phyloP scores from a whole-genome alignment of 2,113 vertebrate genomes.

The Melanerpes formicivorus region DNA sequence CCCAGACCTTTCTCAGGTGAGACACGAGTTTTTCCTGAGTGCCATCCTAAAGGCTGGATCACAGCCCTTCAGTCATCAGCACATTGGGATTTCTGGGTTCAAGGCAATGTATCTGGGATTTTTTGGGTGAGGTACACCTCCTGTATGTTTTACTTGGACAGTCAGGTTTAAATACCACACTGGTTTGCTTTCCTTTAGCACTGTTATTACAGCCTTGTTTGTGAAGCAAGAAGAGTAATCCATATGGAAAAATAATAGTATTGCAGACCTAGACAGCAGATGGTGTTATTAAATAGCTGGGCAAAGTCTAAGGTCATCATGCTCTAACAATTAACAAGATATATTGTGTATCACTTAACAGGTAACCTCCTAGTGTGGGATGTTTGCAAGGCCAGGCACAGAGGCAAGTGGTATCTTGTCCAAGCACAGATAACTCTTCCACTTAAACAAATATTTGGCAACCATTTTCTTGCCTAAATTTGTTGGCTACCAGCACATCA shows the following conservation, averaged over 20 bases:
- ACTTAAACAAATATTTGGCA: conserved; percentile 54
- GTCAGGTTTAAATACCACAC: conserved; percentile 29
- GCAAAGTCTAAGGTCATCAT: conserved; percentile 72
- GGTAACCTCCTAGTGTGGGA: conserved; percentile 53
- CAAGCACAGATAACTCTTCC: conserved; percentile 16
- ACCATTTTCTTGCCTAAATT: conserved; percentile 51
- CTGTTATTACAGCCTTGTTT: conserved; percentile 53
- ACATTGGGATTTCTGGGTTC: not conserved
- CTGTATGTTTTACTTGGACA: conserved; percentile 11
- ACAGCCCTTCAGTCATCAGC: not conserved
- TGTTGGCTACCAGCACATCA: not conserved
- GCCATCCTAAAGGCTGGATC: not conserved
- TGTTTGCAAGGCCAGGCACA: conserved; percentile 4
- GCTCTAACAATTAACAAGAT: conserved; percentile 70
- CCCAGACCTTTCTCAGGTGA: not conserved
- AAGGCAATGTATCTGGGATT: not conserved
- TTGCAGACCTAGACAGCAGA: conserved; percentile 59
- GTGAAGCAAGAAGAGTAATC: conserved; percentile 59
- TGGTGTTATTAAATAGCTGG: conserved; percentile 72
- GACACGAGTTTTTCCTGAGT: not conserved
- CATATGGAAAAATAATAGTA: conserved; percentile 54
- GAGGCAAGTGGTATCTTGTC: conserved; percentile 28
- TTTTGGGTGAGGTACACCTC: not conserved
- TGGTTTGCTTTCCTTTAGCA: conserved; percentile 45
- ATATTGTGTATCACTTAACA: conserved; percentile 62